These are phyloP conservation scores for Lasioglossum malachurum DNA, from an alignment of 2,888 invertebrate species.

Conservation along the genomic window DNA sequence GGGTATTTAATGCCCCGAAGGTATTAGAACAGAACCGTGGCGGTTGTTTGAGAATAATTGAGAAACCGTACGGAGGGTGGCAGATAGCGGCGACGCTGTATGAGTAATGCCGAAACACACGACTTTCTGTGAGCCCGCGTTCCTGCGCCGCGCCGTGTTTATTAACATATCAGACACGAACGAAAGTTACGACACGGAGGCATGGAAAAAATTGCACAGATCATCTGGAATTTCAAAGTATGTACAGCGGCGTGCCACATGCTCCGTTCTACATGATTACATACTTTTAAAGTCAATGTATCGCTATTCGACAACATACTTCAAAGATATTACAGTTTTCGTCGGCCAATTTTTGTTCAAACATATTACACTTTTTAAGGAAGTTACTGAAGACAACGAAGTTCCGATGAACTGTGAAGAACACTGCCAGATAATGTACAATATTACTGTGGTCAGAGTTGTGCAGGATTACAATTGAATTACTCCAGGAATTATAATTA, in stretches of 20 bases:
- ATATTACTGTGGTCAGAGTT: too few relatives aligned
- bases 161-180: slow-evolving; percentile 16
- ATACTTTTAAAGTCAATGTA: not conserved
- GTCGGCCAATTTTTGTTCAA: not conserved
- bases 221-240: not conserved
- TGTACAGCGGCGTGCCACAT: not conserved
- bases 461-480: too few relatives aligned
- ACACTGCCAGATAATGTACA: too few relatives aligned
- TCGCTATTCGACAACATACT: not conserved
- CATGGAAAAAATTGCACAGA: slow-evolving; percentile 30
- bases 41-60: slow-evolving; percentile 80
- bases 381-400: too few relatives aligned
- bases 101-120: slow-evolving; percentile 67
- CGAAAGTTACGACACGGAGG: slow-evolving; percentile 40
- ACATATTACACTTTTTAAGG: not conserved
- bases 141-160: not conserved
- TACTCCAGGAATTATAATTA: too few relatives aligned
- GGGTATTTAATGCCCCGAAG: slow-evolving; percentile 64
- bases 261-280: not conserved
- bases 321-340: not conserved
- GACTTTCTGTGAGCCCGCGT: not conserved
- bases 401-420: too few relatives aligned
- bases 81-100: slow-evolving; percentile 56
- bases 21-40: slow-evolving; percentile 74
- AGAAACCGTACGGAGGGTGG: slow-evolving; percentile 65